phyloP scores from a whole-genome alignment of 2,888 invertebrate species.

The Sinelater perroti region DNA sequence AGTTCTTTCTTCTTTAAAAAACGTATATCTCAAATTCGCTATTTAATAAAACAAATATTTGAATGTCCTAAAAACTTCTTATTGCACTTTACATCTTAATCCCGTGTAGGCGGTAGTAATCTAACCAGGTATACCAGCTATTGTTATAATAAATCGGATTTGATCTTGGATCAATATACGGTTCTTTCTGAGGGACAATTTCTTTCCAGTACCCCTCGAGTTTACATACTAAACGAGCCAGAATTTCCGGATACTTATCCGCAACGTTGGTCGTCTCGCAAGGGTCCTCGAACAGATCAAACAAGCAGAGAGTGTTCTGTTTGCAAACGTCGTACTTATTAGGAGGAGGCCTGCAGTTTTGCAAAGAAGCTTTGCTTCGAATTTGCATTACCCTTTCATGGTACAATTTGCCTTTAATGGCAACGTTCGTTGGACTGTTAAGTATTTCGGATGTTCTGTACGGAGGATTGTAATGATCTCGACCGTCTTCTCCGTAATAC shows the following conservation, averaged over 20 bases:
- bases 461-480: slow-evolving; percentile 41
- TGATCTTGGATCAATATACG: slow-evolving; percentile 7
- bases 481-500: slow-evolving; percentile 49
- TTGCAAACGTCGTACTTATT: slow-evolving; percentile 11
- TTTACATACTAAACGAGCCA: slow-evolving; percentile 38
- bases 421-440: slow-evolving; percentile 48
- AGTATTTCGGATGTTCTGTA: slow-evolving; percentile 48
- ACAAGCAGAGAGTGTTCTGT: slow-evolving; percentile 49
- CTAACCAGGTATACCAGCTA: slow-evolving; percentile 29
- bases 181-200: slow-evolving; percentile 46
- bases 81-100: no score
- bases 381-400: slow-evolving; percentile 36
- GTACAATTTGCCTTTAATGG: slow-evolving; percentile 43
- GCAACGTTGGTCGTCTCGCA: slow-evolving; percentile 54
- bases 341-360: slow-evolving; percentile 1
- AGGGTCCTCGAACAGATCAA: slow-evolving; percentile 53
- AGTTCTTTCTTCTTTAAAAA: no score
- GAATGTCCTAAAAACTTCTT: no score
- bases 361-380: slow-evolving; percentile 38
- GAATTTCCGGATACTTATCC: slow-evolving; percentile 40
- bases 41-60: no score
- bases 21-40: no score
- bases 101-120: no score
- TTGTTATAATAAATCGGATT: slow-evolving; percentile 27
- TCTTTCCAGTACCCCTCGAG: slow-evolving; percentile 43